Conservation (phyloP, 2,888 invertebrate species). For the Microdon myrmicae region DNA sequence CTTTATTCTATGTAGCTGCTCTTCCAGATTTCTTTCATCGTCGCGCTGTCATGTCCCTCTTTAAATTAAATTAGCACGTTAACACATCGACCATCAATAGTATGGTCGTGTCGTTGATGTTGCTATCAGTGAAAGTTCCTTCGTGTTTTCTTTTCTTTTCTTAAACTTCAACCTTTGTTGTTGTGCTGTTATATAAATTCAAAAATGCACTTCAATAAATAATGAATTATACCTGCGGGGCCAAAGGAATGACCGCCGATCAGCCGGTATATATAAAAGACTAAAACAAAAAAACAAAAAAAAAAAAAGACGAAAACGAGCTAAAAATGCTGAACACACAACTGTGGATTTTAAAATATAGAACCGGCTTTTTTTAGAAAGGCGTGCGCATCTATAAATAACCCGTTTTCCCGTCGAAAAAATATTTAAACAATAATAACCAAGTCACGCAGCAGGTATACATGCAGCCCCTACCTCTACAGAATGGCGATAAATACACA, state of each 20-base stretch:
- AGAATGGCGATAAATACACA: constrained; percentile 4
- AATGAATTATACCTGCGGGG: neutral
- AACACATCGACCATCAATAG: neutral
- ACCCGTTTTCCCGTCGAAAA: constrained; percentile 22
- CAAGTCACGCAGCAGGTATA: neutral
- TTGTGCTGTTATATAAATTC: no score
- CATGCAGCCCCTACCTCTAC: neutral
- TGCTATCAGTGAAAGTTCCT: constrained; percentile 34
- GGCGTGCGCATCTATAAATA: constrained; percentile 26
- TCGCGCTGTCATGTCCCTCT: no score
- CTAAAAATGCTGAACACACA: no score
- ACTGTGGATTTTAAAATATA: no score
- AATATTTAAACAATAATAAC: constrained; percentile 16
- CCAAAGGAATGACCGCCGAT: neutral
- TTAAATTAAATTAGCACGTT: constrained; percentile 20
- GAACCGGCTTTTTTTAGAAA: constrained; percentile 9
- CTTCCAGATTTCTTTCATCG: no score
- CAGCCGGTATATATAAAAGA: constrained; percentile 5
- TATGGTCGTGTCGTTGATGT: neutral
- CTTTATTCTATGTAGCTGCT: no score
- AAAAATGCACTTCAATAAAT: constrained; percentile 13
- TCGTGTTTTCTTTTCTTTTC: no score
- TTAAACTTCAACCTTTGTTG: no score
- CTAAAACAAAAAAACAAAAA: neutral
- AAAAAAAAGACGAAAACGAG: no score